phyloP scores from a whole-genome alignment of 2,113 vertebrate genomes.

The Microcebus griseorufus region DNA sequence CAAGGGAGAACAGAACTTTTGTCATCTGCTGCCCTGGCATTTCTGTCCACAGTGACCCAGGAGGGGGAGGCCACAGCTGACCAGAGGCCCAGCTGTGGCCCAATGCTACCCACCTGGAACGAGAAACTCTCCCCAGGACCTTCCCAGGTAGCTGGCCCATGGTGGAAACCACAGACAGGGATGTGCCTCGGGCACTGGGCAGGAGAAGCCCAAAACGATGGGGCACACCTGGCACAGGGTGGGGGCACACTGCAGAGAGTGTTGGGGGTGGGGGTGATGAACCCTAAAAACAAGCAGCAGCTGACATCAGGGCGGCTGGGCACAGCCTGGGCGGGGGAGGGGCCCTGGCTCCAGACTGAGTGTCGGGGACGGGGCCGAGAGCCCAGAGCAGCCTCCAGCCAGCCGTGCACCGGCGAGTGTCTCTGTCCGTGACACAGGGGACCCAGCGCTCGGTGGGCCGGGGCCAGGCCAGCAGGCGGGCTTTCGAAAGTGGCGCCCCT shows the following conservation, averaged over 20 bases:
- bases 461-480: background rate
- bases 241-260: background rate
- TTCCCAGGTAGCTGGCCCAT: background rate
- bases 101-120: background rate
- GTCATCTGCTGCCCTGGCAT: fast-evolving
- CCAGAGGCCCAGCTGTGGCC: background rate
- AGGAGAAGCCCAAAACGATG: background rate
- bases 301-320: background rate
- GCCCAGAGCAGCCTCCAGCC: background rate
- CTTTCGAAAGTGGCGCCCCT: background rate
- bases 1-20: background rate
- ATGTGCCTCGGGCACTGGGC: background rate
- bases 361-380: background rate
- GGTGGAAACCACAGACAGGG: background rate
- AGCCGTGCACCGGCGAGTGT: fast-evolving
- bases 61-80: background rate
- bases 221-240: background rate
- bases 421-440: background rate
- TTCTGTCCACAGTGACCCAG: background rate
- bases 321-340: fast-evolving
- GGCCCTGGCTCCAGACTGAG: background rate
- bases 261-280: background rate
- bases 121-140: background rate
- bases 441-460: background rate
- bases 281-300: background rate